Percentiles rank a stretch among this genome's conserved stretches.
Conservation (phyloP, 2,797 vertebrate species). For the Sebastes minor region DNA sequence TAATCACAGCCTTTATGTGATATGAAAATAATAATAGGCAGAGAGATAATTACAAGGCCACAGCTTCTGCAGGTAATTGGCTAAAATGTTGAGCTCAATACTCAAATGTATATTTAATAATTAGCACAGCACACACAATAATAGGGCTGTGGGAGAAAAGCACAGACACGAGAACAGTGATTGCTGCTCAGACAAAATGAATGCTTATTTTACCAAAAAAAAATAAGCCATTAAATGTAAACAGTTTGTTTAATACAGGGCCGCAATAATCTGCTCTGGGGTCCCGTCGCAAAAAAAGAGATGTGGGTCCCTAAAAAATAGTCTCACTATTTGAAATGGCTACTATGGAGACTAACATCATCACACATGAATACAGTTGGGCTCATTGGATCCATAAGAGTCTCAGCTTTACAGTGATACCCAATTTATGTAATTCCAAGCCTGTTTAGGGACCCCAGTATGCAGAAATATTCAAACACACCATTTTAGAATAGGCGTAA, state of each 20-base stretch:
- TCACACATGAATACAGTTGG: no score
- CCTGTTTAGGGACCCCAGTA: no score
- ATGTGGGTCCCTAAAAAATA: not conserved
- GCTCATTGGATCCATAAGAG: no score
- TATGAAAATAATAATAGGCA: slow-evolving; percentile 7
- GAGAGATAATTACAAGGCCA: slow-evolving; percentile 34
- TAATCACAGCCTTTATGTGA: slow-evolving; percentile 37
- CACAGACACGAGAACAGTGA: not conserved
- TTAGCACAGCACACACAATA: slow-evolving; percentile 7
- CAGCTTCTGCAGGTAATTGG: slow-evolving; percentile 17
- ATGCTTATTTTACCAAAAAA: not conserved
- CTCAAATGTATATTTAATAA: slow-evolving; percentile 26
- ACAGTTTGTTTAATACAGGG: not conserved
- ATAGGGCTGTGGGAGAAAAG: not conserved
- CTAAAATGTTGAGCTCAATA: slow-evolving; percentile 13
- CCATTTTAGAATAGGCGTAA: no score
- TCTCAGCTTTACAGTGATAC: no score
- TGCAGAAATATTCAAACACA: no score
- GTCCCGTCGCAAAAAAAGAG: not conserved
- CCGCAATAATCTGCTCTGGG: not conserved
- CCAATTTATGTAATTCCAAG: no score
- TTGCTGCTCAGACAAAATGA: not conserved
- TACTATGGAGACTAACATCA: no score
- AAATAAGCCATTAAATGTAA: not conserved
- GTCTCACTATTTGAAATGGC: no score